Evolutionary conservation across 2,113 vertebrate species (phyloP).

Genomic region (Gymnocephalus cernua): DNA sequence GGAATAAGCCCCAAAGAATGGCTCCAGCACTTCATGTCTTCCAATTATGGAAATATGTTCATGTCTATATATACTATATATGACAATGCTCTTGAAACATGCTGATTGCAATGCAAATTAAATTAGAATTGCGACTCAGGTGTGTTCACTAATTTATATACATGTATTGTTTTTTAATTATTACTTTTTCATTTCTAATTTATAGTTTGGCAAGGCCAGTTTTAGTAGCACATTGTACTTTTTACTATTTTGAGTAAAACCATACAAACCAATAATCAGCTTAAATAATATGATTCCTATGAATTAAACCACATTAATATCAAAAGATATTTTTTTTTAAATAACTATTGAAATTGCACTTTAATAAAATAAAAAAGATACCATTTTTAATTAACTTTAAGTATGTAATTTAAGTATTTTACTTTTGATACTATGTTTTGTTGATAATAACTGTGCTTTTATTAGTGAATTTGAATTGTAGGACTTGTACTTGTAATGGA

Average conservation of each 20-base stretch:
- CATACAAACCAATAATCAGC: neutral
- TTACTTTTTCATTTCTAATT: slow-evolving; percentile 1
- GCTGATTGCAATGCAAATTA: slow-evolving; percentile 35
- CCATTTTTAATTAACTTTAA: no score
- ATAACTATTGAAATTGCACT: no score
- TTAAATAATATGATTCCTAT: neutral
- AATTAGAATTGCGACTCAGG: neutral
- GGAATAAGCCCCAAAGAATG: slow-evolving; percentile 68
- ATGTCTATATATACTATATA: slow-evolving; percentile 57
- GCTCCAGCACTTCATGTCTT: slow-evolving; percentile 55
- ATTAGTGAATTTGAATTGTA: neutral
- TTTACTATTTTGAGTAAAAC: neutral
- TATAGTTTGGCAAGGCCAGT: neutral
- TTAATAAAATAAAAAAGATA: no score
- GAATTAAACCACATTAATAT: neutral
- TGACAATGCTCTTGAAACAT: slow-evolving; percentile 33
- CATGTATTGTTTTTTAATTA: neutral
- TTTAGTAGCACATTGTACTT: neutral
- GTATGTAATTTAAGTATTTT: no score
- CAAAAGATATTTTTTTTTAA: no score
- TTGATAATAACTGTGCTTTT: neutral
- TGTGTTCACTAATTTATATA: neutral
- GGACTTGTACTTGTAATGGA: neutral
- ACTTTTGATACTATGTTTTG: neutral
- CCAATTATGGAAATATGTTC: slow-evolving; percentile 77